Percentiles rank a stretch among this genome's conserved stretches.
Evolutionary conservation across 2,888 invertebrate genomes (phyloP).

Genomic region (Dynastes tityus): DNA sequence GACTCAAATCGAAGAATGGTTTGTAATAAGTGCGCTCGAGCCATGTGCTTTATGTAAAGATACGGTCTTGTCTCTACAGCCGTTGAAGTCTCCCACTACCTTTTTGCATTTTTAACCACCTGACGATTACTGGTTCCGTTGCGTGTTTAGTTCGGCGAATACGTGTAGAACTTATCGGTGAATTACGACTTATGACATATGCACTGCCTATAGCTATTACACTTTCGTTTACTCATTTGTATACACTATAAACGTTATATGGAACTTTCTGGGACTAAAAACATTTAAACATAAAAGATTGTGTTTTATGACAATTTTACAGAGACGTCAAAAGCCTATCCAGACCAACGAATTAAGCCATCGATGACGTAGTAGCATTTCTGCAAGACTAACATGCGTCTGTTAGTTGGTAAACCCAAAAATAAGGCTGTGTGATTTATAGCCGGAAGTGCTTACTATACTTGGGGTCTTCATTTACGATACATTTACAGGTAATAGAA

Average conservation of each 20-base stretch:
- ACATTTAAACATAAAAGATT: too few relatives aligned
- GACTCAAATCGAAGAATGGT: constrained; percentile 14
- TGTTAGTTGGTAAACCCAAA: too few relatives aligned
- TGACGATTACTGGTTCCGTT: constrained; percentile 3
- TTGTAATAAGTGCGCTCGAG: constrained; percentile 21
- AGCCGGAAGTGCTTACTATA: too few relatives aligned
- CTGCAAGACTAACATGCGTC: too few relatives aligned
- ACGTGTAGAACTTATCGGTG: neutral
- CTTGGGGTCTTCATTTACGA: too few relatives aligned
- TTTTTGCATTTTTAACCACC: constrained; percentile 41
- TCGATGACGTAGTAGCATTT: too few relatives aligned
- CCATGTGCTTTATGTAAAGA: constrained; percentile 34
- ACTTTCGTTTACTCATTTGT: neutral
- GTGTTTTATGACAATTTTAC: too few relatives aligned
- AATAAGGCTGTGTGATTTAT: too few relatives aligned
- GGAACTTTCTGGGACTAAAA: too few relatives aligned
- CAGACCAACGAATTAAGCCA: too few relatives aligned
- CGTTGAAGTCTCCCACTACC: constrained; percentile 61
- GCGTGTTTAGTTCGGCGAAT: constrained; percentile 7
- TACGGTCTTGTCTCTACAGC: constrained; percentile 54
- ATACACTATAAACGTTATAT: neutral
- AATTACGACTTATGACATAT: constrained; percentile 9
- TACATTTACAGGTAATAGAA: too few relatives aligned
- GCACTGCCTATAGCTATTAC: neutral
- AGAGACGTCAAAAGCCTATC: too few relatives aligned